A percentile compares a stretch with the other conserved stretches of the same genome.
Conservation (phyloP, 2,113 vertebrate species). For the Amia ocellicauda region DNA sequence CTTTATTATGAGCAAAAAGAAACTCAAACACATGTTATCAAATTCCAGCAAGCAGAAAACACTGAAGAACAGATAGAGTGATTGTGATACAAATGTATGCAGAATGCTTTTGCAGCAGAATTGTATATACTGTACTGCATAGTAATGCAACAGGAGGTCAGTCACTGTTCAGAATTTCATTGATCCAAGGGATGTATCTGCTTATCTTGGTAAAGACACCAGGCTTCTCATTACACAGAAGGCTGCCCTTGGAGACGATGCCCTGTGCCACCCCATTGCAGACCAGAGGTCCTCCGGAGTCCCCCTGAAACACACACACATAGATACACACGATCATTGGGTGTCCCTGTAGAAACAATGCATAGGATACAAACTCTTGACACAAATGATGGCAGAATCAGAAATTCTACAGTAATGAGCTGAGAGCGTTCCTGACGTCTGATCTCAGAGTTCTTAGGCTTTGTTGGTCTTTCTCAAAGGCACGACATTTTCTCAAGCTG, state of each 20-base stretch:
- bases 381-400: not conserved
- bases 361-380: not conserved
- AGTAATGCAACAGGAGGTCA: not conserved
- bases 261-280: not conserved
- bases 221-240: not conserved
- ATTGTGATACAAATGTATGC: no score
- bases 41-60: no score
- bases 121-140: not conserved
- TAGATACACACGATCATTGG: not conserved
- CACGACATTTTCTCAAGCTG: no score
- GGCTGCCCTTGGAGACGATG: not conserved
- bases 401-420: no score
- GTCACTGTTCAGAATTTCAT: not conserved
- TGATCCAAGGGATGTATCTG: not conserved
- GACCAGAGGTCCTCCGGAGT: slow-evolving; percentile 1
- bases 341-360: not conserved
- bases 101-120: no score
- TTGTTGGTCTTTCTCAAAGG: no score
- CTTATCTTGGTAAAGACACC: not conserved
- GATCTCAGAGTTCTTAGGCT: no score
- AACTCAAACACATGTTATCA: no score
- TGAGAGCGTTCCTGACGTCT: no score
- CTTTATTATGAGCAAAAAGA: no score
- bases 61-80: no score
- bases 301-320: slow-evolving; percentile 1